phyloP scores from a whole-genome alignment of 1,140 invertebrate genomes.

The Tetraneura akinire region DNA sequence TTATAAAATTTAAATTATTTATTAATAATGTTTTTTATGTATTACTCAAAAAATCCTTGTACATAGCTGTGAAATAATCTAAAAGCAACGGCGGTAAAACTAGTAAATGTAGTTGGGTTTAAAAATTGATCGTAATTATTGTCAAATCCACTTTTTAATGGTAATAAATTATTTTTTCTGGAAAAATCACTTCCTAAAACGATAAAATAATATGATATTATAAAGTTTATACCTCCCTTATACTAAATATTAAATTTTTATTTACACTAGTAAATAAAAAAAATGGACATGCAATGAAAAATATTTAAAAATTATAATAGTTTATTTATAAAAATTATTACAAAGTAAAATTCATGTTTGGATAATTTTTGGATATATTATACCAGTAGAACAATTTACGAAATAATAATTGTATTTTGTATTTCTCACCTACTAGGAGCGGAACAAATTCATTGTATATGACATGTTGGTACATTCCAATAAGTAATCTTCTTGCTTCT shows the following conservation, averaged over 20 bases:
- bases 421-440: constrained; percentile 67
- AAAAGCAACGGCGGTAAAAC: constrained; percentile 61
- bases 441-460: constrained; percentile 88
- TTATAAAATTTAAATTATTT: too few relatives aligned
- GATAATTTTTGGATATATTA: too few relatives aligned
- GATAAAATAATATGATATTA: too few relatives aligned
- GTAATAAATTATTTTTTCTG: background rate
- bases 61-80: constrained; percentile 64
- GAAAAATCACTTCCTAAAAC: constrained; percentile 14
- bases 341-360: too few relatives aligned
- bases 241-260: too few relatives aligned
- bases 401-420: background rate
- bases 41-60: constrained; percentile 5
- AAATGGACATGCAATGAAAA: too few relatives aligned
- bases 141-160: background rate
- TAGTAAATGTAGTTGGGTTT: constrained; percentile 37
- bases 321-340: too few relatives aligned
- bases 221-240: too few relatives aligned
- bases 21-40: background rate
- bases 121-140: constrained; percentile 4
- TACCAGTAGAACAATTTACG: too few relatives aligned
- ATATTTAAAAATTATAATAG: too few relatives aligned
- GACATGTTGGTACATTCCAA: constrained; percentile 84
- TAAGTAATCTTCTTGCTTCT: constrained; percentile 78
- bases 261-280: too few relatives aligned